Base-by-base conservation (phyloP, 2,113 vertebrate genomes). In the Lontra canadensis region DNA sequence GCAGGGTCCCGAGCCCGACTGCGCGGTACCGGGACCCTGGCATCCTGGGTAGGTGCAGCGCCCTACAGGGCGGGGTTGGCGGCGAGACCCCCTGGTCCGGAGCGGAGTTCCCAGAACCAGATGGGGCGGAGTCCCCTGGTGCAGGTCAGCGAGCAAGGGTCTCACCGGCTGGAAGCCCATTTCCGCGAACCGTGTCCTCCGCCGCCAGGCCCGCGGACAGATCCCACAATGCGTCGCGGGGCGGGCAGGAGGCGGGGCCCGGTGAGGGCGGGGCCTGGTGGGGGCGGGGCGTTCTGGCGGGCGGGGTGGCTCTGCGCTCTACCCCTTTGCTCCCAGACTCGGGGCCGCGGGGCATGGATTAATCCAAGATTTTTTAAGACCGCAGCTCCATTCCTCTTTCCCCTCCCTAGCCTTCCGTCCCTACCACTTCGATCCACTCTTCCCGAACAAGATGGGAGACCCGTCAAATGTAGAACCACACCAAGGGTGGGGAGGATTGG, bases 141-240 rank as follows among this genome's bases (percentile, higher is more conserved):
- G 59, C 39, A 47, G 49, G 63, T 1, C 4, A 17, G 0, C 2
- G 59, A 82, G 39, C 2, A 2, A 67, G 81, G 90, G 90, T 34
- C 98, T 98, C 94, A 98, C 98, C 97, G 71, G 67, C 78, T 97
- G 98, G 88, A 97, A 76, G 26, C 90, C 96, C 97, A 98, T 98
- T 59, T 29, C 80, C 14, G 1, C 17, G 15, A 11, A 10, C 61
- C 0, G 5, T 0, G 80, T 69, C 90, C 84, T 23, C 69, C 80
- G 4, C 57, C 9, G 1, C 34, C 44, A 1, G 0, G 47, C 57
- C 2, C 4, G 52, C 63, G 0, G 71, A 44, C 71, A 1, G 90
- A 80, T 97, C 95, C 96, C 97, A 98, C 90, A 97, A 93, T 96
- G 95, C 96, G 95, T 94, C 76, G 88, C 96, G 69, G 69, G 92